phyloP scores from a whole-genome alignment of 2,888 invertebrate species.

The Torymus tubicola region DNA sequence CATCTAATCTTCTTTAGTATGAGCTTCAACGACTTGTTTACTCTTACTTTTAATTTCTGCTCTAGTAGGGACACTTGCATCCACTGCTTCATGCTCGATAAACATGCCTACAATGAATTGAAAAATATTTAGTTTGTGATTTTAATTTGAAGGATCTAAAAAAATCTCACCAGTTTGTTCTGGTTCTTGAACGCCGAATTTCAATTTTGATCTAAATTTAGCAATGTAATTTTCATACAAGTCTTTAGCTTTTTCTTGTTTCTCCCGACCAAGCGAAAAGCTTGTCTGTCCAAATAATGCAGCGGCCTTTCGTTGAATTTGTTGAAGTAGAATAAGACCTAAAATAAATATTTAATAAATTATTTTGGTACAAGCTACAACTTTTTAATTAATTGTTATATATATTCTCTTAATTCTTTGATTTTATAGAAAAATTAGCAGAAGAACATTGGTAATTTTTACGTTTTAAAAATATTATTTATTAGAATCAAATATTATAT shows the following conservation, averaged over 20 bases:
- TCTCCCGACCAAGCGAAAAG: constrained; percentile 65
- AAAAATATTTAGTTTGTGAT: background rate
- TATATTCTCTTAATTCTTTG: too few species aligned
- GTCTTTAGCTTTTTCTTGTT: constrained; percentile 66
- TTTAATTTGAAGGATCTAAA: background rate
- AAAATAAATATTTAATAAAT: background rate
- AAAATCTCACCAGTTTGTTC: constrained; percentile 65
- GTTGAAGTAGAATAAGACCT: constrained; percentile 67
- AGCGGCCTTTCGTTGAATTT: constrained; percentile 66
- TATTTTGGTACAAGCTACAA: constrained; percentile 12
- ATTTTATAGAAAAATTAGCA: too few species aligned
- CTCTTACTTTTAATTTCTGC: constrained; percentile 78
- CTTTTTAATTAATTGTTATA: background rate
- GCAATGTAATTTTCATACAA: constrained; percentile 70
- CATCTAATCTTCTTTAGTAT: constrained; percentile 61
- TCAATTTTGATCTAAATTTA: constrained; percentile 64
- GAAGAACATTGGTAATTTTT: background rate
- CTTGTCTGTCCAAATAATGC: constrained; percentile 66
- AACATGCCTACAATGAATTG: constrained; percentile 63
- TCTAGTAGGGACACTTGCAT: constrained; percentile 78
- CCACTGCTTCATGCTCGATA: constrained; percentile 78
- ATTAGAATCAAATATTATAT: background rate
- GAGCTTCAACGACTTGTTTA: constrained; percentile 78
- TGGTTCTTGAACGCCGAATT: constrained; percentile 59
- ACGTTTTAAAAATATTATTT: background rate